Evolutionary conservation across 2,797 vertebrate species (phyloP).

Genomic region (Cyclopterus lumpus): DNA sequence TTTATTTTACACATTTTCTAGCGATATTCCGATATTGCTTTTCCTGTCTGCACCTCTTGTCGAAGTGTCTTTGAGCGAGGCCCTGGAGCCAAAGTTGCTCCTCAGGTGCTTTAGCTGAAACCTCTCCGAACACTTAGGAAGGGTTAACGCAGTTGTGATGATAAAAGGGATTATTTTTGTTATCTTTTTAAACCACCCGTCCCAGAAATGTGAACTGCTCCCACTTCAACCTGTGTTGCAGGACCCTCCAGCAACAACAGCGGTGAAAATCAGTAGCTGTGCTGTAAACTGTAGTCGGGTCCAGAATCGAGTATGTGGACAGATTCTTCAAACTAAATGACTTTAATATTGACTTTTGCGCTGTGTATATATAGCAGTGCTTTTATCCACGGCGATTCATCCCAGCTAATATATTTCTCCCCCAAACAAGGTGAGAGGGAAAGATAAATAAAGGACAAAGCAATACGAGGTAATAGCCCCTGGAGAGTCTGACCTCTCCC

Average conservation of each 20-base stretch:
- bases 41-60: background rate
- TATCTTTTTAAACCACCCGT: background rate
- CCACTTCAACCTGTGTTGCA: constrained; percentile 9
- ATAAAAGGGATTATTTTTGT: background rate
- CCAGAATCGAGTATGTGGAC: background rate
- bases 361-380: constrained; percentile 2
- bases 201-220: background rate
- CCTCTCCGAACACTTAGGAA: too few relatives aligned
- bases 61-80: background rate
- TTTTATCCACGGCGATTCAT: constrained; percentile 36
- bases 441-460: constrained; percentile 73
- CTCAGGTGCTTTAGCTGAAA: background rate
- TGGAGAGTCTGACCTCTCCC: constrained; percentile 56
- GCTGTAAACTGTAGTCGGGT: background rate
- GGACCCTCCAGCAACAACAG: background rate
- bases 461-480: constrained; percentile 62
- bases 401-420: constrained; percentile 60
- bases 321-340: constrained; percentile 29
- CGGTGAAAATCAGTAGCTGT: background rate
- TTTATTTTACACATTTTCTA: background rate
- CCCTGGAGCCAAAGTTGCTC: background rate
- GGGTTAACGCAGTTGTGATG: too few relatives aligned
- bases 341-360: constrained; percentile 43
- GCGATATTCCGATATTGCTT: background rate
- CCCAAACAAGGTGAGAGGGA: constrained; percentile 60